phyloP scores from a whole-genome alignment of 2,888 invertebrate genomes.

The Brachyopa scutellaris region DNA sequence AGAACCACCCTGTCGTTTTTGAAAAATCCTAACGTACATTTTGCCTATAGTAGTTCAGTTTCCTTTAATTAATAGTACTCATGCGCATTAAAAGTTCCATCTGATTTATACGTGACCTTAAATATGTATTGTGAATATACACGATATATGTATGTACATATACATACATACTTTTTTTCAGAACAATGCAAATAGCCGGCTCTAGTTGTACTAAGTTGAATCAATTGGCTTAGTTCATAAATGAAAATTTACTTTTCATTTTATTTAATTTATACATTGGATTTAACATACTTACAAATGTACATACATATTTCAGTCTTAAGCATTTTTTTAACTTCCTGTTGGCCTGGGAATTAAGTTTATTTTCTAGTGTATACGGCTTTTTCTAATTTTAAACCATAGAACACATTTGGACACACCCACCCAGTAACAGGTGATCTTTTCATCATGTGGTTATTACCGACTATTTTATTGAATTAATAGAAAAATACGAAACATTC shows the following conservation, averaged over 20 bases:
- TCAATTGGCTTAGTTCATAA: too few species aligned
- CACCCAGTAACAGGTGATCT: constrained; percentile 47
- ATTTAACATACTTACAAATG: too few species aligned
- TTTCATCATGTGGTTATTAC: not conserved
- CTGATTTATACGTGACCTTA: not conserved
- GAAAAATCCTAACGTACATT: too few species aligned
- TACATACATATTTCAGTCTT: too few species aligned
- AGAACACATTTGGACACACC: constrained; percentile 29
- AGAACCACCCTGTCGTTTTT: constrained; percentile 16
- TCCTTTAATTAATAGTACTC: constrained; percentile 19
- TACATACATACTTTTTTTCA: not conserved
- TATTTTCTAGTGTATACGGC: not conserved
- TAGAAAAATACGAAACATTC: not conserved
- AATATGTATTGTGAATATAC: not conserved
- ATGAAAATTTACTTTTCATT: too few species aligned
- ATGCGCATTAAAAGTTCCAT: constrained; percentile 21
- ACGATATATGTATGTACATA: too few species aligned
- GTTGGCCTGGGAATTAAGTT: not conserved
- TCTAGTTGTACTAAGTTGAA: too few species aligned
- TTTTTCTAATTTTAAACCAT: constrained; percentile 11
- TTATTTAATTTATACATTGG: too few species aligned
- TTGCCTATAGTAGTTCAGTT: not conserved
- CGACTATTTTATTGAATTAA: constrained; percentile 1
- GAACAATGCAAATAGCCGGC: not conserved
- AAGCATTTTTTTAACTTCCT: not conserved